Evolutionary conservation across 53 echinoderm and acorn worm genomes (phyloP), one percentile per base, ranked within the genome.

Genomic region (Arbacia lixula): DNA sequence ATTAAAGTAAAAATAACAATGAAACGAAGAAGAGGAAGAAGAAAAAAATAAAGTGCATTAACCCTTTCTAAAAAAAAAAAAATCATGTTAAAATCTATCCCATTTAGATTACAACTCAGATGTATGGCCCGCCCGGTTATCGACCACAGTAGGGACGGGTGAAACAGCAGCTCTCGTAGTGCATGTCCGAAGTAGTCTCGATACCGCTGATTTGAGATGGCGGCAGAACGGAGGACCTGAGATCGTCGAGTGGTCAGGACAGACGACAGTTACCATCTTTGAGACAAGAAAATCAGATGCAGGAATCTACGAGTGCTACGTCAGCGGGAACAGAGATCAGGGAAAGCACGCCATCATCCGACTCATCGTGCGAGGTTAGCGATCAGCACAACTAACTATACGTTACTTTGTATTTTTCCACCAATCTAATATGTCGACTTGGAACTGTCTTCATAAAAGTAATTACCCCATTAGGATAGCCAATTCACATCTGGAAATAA

Each of bases 241-340:
- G 2, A 37, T 60, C 33, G 53, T 36, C 0, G 57, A 39, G 1
- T 89, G 89, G 89, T 26, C 53, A 32, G 62, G 57, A 17, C 6
- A 4, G 50, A 56, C 55, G 19, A 34, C 21, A 14, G 66, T 85
- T 1, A 76, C 78, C 3, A 29, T 89, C 1, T 4, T 24, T 31
- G 64, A 89, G 28, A 71, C 85, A 22, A 85, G 85, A 68, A 55
- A 24, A 58, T 74, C 66, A 17, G 88, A 88, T 71, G 63, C 26
- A 24, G 88, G 88, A 11, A 60, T 88, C 6, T 88, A 83, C 37
- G 89, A 89, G 49, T 89, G 77, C 12, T 77, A 89, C 53, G 53
- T 76, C 31, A 58, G 58, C 27, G 66, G 51, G 11, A 66, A 77
- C 37, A 76, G 85, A 20, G 58, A 54, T 33, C 40, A 24, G 1